Conservation (phyloP, 2,888 invertebrate genomes). For the Eulithis prunata region DNA sequence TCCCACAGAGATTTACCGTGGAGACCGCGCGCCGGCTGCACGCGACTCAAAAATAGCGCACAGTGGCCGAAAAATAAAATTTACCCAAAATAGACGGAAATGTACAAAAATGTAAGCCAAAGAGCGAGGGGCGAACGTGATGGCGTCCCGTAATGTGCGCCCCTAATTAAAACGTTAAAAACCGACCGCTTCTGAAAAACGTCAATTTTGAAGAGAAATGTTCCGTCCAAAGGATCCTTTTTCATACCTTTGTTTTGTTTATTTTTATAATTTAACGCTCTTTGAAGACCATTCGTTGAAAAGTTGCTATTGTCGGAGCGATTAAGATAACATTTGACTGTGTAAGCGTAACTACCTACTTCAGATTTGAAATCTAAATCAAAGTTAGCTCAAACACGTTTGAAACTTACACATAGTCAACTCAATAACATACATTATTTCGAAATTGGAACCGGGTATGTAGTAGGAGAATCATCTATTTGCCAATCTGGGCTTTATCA, state of each 20-base stretch:
- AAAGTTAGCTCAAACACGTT: conserved; percentile 3
- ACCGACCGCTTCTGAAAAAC: conserved; percentile 82
- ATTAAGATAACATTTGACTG: conserved; percentile 11
- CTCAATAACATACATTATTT: conserved; percentile 29
- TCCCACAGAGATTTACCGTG: conserved; percentile 83
- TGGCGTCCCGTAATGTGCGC: conserved; percentile 83
- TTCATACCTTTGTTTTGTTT: conserved; percentile 73
- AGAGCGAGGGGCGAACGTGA: conserved; percentile 82
- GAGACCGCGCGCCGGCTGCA: conserved; percentile 78
- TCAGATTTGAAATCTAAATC: conserved; percentile 10
- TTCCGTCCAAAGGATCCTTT: conserved; percentile 78
- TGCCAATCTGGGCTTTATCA: conserved; percentile 47
- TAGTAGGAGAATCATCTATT: conserved; percentile 44
- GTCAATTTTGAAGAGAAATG: conserved; percentile 84
- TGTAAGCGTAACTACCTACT: neutral
- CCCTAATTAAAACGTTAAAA: conserved; percentile 85
- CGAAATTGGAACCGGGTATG: conserved; percentile 33
- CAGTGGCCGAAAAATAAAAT: conserved; percentile 84
- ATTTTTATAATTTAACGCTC: conserved; percentile 70
- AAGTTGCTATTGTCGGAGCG: conserved; percentile 42
- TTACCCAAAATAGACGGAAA: conserved; percentile 83
- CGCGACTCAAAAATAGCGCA: conserved; percentile 81
- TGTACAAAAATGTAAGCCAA: conserved; percentile 82
- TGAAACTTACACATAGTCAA: conserved; percentile 14
- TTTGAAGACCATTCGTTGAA: conserved; percentile 62